A percentile compares a stretch with the other conserved stretches of the same genome.
These are phyloP conservation scores for Shargacucullia verbasci DNA, from an alignment of 2,888 invertebrate species.

Conservation along the genomic window DNA sequence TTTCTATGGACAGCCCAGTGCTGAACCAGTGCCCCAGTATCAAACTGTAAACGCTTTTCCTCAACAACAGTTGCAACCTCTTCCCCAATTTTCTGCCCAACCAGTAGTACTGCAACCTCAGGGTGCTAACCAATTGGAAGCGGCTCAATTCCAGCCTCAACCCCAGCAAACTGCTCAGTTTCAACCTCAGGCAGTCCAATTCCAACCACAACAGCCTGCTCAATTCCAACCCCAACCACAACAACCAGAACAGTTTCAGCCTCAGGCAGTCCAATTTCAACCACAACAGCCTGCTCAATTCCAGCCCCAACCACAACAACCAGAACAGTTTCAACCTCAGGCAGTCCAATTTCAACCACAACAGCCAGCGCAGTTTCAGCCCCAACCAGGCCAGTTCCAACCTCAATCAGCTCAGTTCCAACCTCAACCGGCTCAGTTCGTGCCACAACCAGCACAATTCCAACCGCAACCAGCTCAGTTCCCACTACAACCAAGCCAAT, in stretches of 20 bases:
- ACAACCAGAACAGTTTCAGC: constrained; percentile 16
- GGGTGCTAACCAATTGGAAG: constrained; percentile 36
- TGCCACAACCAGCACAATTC: constrained; percentile 32
- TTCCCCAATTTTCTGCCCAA: constrained; percentile 44
- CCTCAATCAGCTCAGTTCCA: constrained; percentile 42
- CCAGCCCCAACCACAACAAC: constrained; percentile 31
- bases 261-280: constrained; percentile 40
- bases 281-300: constrained; percentile 35
- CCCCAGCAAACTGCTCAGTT: constrained; percentile 25
- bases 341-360: constrained; percentile 58
- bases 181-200: constrained; percentile 39
- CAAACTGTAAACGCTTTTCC: constrained; percentile 50
- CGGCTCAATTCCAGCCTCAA: constrained; percentile 40
- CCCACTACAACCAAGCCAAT: constrained; percentile 21
- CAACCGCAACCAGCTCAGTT: constrained; percentile 30
- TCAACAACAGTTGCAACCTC: constrained; percentile 45
- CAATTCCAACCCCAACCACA: constrained; percentile 45
- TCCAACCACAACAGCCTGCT: constrained; percentile 34
- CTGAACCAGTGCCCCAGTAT: constrained; percentile 56
- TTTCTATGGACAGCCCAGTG: constrained; percentile 36
- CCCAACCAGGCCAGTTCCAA: constrained; percentile 31
- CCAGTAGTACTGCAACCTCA: constrained; percentile 60
- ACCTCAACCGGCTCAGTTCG: constrained; percentile 39
- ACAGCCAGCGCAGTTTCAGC: constrained; percentile 58
- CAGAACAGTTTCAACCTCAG: constrained; percentile 44